A percentile compares a stretch with the other conserved stretches of the same genome.
Conservation (phyloP, 2,888 invertebrate species). For the Drosophila gaucha region DNA sequence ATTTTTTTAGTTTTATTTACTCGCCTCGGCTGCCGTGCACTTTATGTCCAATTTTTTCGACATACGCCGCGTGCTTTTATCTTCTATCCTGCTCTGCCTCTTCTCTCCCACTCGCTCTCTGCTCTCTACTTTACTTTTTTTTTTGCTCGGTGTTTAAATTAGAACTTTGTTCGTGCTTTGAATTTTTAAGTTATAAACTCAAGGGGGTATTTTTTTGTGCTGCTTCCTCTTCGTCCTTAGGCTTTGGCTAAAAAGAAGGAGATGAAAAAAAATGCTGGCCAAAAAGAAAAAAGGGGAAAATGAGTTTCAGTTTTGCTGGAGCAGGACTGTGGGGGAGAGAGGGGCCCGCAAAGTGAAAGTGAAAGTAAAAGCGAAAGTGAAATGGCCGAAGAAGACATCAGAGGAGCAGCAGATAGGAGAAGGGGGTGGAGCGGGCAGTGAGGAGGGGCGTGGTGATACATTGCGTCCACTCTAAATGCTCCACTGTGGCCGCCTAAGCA, state of each 20-base stretch:
- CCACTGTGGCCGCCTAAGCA: conserved; percentile 67
- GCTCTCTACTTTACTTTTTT: conserved; percentile 12
- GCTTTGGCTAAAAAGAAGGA: conserved; percentile 39
- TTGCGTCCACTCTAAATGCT: conserved; percentile 80
- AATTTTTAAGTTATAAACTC: conserved; percentile 84
- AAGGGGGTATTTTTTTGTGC: conserved; percentile 74
- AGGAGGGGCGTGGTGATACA: conserved; percentile 39
- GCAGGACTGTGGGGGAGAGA: background rate
- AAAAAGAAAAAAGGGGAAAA: conserved; percentile 63
- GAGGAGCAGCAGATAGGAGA: background rate
- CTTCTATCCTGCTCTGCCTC: conserved; percentile 7
- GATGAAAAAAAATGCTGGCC: conserved; percentile 26
- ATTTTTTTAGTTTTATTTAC: conserved; percentile 72
- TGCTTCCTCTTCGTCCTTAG: conserved; percentile 20
- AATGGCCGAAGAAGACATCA: conserved; percentile 52
- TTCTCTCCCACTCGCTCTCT: conserved; percentile 6
- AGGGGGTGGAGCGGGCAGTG: background rate
- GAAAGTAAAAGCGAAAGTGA: conserved; percentile 53
- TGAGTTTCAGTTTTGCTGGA: conserved; percentile 72
- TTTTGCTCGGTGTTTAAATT: conserved; percentile 82
- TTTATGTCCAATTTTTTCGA: conserved; percentile 71
- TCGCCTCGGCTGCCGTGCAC: conserved; percentile 72
- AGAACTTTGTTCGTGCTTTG: conserved; percentile 85
- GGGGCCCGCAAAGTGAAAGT: conserved; percentile 36
- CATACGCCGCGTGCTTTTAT: conserved; percentile 42